Percentiles rank a stretch among this genome's conserved stretches.
These are phyloP conservation scores for Microhierax caerulescens DNA, from an alignment of 2,797 vertebrate genomes.

Conservation along the genomic window DNA sequence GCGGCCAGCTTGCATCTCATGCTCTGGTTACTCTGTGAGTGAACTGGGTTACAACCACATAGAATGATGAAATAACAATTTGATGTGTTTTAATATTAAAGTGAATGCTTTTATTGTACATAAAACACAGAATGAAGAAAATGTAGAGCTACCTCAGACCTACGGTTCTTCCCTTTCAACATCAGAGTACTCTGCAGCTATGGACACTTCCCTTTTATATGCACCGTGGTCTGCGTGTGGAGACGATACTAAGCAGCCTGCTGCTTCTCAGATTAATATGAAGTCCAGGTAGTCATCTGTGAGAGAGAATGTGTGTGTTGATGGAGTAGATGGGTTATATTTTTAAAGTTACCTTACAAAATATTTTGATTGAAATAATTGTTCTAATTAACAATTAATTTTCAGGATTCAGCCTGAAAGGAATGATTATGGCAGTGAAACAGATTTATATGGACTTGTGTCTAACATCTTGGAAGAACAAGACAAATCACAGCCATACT, in stretches of 20 bases:
- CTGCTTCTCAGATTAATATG: slow-evolving; percentile 72
- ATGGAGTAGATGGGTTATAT: background rate
- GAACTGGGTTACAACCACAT: background rate
- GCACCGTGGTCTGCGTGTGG: slow-evolving; percentile 81
- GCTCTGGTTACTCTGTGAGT: background rate
- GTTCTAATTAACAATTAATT: background rate
- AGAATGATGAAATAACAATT: background rate
- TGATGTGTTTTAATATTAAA: background rate
- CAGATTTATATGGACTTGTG: slow-evolving; percentile 89
- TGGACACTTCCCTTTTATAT: slow-evolving; percentile 72
- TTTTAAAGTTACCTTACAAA: background rate
- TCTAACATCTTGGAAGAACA: slow-evolving; percentile 91
- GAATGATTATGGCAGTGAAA: slow-evolving; percentile 85
- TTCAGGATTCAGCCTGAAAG: slow-evolving; percentile 81
- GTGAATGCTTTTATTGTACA: background rate
- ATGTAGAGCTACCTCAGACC: slow-evolving; percentile 65
- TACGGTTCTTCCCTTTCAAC: slow-evolving; percentile 70
- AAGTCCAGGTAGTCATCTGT: slow-evolving; percentile 80
- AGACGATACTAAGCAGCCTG: slow-evolving; percentile 77
- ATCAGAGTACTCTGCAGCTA: slow-evolving; percentile 69
- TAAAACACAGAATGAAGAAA: slow-evolving; percentile 77
- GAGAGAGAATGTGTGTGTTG: background rate
- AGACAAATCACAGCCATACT: slow-evolving; percentile 81
- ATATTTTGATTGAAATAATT: background rate
- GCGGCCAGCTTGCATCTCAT: background rate